A percentile compares a stretch with the other conserved stretches of the same genome.
Evolutionary conservation across 2,888 invertebrate genomes (phyloP).

Genomic region (Stramonita haemastoma): DNA sequence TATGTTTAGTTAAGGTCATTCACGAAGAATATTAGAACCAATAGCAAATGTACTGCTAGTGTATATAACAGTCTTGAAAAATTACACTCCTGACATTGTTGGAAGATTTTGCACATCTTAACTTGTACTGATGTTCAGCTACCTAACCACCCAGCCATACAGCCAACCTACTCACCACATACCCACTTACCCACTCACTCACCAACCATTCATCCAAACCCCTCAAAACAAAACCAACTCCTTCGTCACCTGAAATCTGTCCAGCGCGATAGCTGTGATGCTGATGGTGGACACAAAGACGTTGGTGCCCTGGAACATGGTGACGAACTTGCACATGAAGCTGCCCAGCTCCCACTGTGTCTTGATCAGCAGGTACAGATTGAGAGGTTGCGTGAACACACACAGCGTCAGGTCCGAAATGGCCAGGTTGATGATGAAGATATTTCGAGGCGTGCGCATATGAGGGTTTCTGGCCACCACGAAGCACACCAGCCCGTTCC

Average conservation of each 20-base stretch:
- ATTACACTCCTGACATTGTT: no score
- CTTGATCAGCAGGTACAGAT: conserved; percentile 89
- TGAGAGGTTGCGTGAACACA: conserved; percentile 92
- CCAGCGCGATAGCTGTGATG: conserved; percentile 88
- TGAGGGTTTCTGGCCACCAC: conserved; percentile 89
- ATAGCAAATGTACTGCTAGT: no score
- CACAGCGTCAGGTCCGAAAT: conserved; percentile 88
- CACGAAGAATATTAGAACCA: no score
- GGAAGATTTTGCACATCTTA: no score
- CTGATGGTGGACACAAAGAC: conserved; percentile 96
- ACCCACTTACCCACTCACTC: no score
- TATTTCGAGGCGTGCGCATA: conserved; percentile 93
- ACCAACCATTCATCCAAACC: no score
- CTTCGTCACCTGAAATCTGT: conserved; percentile 74
- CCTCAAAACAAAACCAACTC: no score
- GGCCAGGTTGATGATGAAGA: conserved; percentile 93
- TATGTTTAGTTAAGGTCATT: no score
- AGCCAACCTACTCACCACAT: no score
- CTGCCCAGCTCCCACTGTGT: conserved; percentile 90
- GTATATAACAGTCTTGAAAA: no score
- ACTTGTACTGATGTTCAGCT: no score
- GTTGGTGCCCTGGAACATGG: conserved; percentile 91
- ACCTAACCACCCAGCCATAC: no score
- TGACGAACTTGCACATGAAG: conserved; percentile 90
- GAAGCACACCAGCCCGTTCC: conserved; percentile 90